These are phyloP conservation scores for Carapus acus DNA, from an alignment of 2,797 vertebrate genomes.

Conservation along the genomic window DNA sequence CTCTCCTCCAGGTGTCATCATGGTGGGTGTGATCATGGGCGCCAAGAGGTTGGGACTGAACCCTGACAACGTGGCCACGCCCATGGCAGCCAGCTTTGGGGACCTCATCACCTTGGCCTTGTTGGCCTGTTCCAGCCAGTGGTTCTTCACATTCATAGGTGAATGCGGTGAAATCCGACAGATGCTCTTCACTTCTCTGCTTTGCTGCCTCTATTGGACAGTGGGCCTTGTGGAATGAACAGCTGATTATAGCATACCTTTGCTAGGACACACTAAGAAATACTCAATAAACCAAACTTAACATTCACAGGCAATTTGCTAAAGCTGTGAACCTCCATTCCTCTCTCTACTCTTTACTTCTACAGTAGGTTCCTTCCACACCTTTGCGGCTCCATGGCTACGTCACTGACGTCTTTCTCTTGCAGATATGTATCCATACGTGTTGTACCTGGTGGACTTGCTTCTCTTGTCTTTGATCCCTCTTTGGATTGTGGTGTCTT, in stretches of 20 bases:
- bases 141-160: slow-evolving; percentile 84
- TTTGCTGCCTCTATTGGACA: too few relatives aligned
- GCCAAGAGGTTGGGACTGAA: slow-evolving; percentile 90
- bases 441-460: slow-evolving; percentile 83
- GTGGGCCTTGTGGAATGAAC: too few relatives aligned
- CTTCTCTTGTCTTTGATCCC: slow-evolving; percentile 85
- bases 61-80: slow-evolving; percentile 92
- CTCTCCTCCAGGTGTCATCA: slow-evolving; percentile 78
- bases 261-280: too few relatives aligned
- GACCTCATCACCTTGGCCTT: slow-evolving; percentile 91
- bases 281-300: too few relatives aligned
- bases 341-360: not conserved
- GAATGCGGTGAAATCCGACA: too few relatives aligned
- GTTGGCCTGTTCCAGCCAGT: slow-evolving; percentile 85
- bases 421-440: slow-evolving; percentile 78
- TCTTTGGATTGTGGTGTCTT: slow-evolving; percentile 83
- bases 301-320: too few relatives aligned
- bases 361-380: too few relatives aligned
- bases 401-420: too few relatives aligned
- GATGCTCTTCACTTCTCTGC: too few relatives aligned
- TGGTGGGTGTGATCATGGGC: slow-evolving; percentile 90
- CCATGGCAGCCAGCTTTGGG: slow-evolving; percentile 91
- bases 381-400: too few relatives aligned
- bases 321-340: too few relatives aligned
- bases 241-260: too few relatives aligned